Conservation (phyloP, 53 echinoderm and acorn worm genomes). For the Actinopyga echinites region DNA sequence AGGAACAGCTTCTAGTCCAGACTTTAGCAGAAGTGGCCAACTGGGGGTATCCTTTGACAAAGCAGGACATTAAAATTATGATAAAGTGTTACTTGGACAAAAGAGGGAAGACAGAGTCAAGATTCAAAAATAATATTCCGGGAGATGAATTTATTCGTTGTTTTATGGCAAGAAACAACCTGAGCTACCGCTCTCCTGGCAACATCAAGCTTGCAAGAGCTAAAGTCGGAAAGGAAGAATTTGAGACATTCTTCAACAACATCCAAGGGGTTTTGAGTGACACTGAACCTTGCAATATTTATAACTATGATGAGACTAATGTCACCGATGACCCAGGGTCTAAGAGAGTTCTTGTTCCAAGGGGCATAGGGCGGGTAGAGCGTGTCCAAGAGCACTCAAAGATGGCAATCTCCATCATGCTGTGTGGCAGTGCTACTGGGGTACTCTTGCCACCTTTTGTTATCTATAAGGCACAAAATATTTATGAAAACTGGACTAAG, state of each 20-base stretch:
- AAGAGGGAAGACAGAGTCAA: neutral
- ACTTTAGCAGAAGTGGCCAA: neutral
- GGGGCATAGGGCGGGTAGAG: neutral
- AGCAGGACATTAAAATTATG: neutral
- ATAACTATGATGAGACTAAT: conserved; percentile 24
- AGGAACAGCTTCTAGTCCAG: neutral
- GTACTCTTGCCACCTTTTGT: neutral
- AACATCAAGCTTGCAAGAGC: conserved; percentile 18
- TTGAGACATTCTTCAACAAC: neutral
- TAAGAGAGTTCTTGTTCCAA: neutral
- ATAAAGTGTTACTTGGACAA: neutral
- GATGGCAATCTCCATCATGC: neutral
- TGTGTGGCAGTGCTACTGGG: neutral
- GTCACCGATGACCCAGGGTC: conserved; percentile 16
- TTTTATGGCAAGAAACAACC: neutral
- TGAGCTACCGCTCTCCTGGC: neutral
- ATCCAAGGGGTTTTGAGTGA: neutral
- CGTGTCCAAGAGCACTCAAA: neutral
- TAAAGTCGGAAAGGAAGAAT: neutral
- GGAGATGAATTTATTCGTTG: conserved; percentile 16
- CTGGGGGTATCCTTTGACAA: conserved; percentile 9
- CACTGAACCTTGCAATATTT: neutral
- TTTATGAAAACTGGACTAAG: conserved; percentile 16
- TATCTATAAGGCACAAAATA: neutral
- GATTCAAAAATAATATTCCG: neutral